Conservation (phyloP, 2,113 vertebrate species). For the Chaetops frenatus region DNA sequence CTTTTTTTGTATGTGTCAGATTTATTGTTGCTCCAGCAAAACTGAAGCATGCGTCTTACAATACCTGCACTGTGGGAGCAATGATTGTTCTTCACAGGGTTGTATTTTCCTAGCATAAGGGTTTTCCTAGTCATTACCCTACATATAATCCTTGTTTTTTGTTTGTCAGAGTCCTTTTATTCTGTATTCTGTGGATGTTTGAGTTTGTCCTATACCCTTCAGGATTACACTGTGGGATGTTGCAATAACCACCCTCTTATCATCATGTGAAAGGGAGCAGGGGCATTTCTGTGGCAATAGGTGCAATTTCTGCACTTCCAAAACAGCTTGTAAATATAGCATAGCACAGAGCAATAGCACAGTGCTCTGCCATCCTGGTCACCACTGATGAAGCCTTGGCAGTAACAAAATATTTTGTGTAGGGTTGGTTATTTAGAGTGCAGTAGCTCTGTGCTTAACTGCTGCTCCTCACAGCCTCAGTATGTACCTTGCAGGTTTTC, state of each 20-base stretch:
- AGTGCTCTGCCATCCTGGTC: background rate
- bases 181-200: background rate
- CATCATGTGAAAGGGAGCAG: background rate
- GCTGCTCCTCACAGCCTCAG: background rate
- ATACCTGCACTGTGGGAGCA: background rate
- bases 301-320: background rate
- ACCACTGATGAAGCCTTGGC: background rate
- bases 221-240: background rate
- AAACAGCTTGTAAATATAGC: background rate
- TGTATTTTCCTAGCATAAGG: constrained; percentile 4
- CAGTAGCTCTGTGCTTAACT: background rate
- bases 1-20: background rate
- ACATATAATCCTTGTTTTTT: background rate
- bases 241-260: background rate
- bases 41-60: background rate
- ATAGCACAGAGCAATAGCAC: background rate
- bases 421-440: background rate
- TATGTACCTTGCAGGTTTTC: background rate
- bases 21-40: constrained; percentile 2
- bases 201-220: background rate
- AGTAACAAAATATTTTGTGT: background rate
- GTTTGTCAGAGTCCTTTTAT: background rate
- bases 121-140: constrained; percentile 19
- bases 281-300: background rate
- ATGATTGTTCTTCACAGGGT: background rate